Base-by-base conservation (phyloP, 2,888 invertebrate genomes). In the Onthophagus sagittarius region DNA sequence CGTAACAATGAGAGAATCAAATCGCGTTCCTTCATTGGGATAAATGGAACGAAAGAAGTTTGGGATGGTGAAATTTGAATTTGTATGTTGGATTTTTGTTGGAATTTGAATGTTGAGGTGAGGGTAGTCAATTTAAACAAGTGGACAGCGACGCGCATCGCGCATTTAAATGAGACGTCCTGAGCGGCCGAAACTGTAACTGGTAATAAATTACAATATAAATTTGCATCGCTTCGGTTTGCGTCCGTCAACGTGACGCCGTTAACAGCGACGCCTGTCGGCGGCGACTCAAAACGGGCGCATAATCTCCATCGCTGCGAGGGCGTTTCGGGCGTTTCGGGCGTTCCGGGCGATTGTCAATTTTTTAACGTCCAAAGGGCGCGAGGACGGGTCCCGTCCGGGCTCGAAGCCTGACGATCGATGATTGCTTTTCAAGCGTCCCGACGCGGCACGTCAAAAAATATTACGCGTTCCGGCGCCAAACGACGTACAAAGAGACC, bases 181-280 rank as follows among this genome's bases (percentile, higher is more conserved):
- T 23, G 39, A 7, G 39, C 67, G 67, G 32, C 67, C 67, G 67
- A 67, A 67, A 31, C 32, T 67, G 67, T 32, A 67, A 67, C 67
- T 23, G 31, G 67, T 23, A 67, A 67, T 67, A 67, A 67, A 67
- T 67, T 67, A 67, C 67, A 67, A 67, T 67, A 67, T 67, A 67
- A 67, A 67, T 67, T 23, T 67, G 67, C 67, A 67, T 23, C 67
- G 67, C 31, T 15, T 65, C 65, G 65, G 23, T n/a, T 31, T n/a
- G 67, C 31, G 67, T 23, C 23, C 67, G 67, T 67, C 67, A 67
- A n/a, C 67, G 67, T 67, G 67, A 67, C 67, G 67, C 67, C 67
- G 15, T 15, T 53, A 15, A 67, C 67, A 67, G 23, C 23, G 64
- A 32, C 67, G 31, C 31, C 67, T 67, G 67, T 67, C 67, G 32